Evolutionary conservation across 2,888 invertebrate species (phyloP), one percentile per base, ranked within the genome.

Genomic region (Drosophila limbata): DNA sequence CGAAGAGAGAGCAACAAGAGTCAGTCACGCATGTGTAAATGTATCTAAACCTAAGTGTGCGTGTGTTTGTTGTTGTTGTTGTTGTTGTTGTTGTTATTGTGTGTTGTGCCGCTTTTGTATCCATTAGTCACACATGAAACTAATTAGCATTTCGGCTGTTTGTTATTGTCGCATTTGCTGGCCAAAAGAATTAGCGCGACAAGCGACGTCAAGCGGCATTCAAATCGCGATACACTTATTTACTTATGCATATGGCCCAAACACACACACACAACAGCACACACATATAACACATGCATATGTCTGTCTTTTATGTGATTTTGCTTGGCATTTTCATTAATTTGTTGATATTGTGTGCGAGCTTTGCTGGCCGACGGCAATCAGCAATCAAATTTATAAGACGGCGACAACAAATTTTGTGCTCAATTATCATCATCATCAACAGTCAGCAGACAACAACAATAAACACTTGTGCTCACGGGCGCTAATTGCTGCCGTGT

Each of bases 71-170:
- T 55, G 65, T 53, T 47, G 53, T 56, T 59, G 55, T 52, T 61
- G 9, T 66, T 44, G 44, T 51, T 63, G 69, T 85, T 44, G 44
- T 48, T 63, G 69, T 85, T 52, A n/a, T n/a, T n/a, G n/a, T n/a
- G 64, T 28, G 28, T 28, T 85, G 72, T 82, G 88, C 78, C 77
- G 83, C 83, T 89, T 82, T 82, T 82, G 77, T 87, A 72, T 84
- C 82, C 89, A 89, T 87, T 87, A 87, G 86, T 87, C 86, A 87
- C 90, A 90, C 90, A 87, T 87, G 86, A 87, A 89, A 88, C 86
- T 87, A 89, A 87, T 87, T 87, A 87, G 86, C 86, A 87, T 87
- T 90, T 90, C 88, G 88, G 81, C 53, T 88, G 81, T 83, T 81
- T 90, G 90, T 86, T 84, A 88, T 86, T 90, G 90, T 88, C 89